Base-by-base conservation (phyloP, 1,140 invertebrate genomes). In the Pomacea maculata region DNA sequence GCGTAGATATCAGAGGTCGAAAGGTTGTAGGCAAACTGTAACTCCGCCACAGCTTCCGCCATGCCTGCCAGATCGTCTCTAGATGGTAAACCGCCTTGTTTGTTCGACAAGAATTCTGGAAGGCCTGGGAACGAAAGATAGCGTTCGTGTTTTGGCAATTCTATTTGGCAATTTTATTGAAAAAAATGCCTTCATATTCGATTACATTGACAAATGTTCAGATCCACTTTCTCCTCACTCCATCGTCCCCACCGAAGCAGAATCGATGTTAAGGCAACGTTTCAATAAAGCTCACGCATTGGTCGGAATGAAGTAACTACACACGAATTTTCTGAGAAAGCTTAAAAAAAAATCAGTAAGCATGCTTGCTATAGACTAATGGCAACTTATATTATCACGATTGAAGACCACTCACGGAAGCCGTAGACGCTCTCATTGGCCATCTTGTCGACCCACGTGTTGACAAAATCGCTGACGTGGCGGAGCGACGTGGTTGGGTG, bases 401-500 rank as follows among this genome's bases (percentile, higher is more conserved):
- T n/a, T 7, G 6, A n/a, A n/a, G 9, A 17, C 5, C 8, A 71
- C 77, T 78, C 52, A 78, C 76, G 65, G n/a, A 78, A 78, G 67
- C 77, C 77, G 55, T 78, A 78, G 12, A 70, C 45, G 11, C 64
- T 78, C 21, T 78, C 77, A 17, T 78, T 78, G 45, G 55, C 21
- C 17, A 78, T 54, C 67, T 71, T 78, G 65, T 67, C 65, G 8
- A 21, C 15, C 76, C 77, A 78, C 19, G 77, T 78, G 65, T 78
- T 52, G 34, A 78, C n/a, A 67, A 78, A 78, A n/a, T 78, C 65
- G 65, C 63, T 19, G 67, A 78, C 34, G 6, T 55, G 45, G 65
- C 77, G 77, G 34, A 78, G 67, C 19, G 77, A 25, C 2, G 77
- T 65, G 77, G 77, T 78, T 19, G 77, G 77, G 77, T 78, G 77